Base-by-base conservation (phyloP, 2,113 vertebrate species). In the Cathartes aura region DNA sequence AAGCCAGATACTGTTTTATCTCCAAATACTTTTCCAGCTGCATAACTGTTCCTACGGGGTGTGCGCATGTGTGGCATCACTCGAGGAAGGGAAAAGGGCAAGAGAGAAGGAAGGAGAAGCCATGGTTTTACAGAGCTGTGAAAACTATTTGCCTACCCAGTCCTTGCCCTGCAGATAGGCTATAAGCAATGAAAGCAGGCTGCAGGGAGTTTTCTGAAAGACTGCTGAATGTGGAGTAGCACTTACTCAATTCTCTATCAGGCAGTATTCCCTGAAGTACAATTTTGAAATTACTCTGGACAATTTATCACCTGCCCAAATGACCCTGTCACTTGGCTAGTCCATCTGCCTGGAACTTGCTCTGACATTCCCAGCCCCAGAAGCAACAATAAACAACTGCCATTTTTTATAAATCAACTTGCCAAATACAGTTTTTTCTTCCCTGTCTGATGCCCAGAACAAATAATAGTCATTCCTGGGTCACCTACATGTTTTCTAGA, bases 241-340 rank as follows among this genome's bases (percentile, higher is more conserved):
- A 79, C 40, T 93, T 87, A 83, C 38, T 81, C 70, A 75, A 70
- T 80, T 68, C 50, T 92, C 42, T 63, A 62, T 16, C 23, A 93
- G 47, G 42, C 55, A 87, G 17, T 59, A 71, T 52, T 90, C 86
- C 70, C 64, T 81, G 32, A 92, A 94, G 68, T 18, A 81, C 34
- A 79, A 60, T 92, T 87, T 71, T 85, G 36, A 95, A 89, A 95
- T 97, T 71, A 87, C 60, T 73, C 64, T 55, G 73, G 48, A 93
- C 84, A 82, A 91, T 96, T 80, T 82, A 91, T 94, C 76, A 82
- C 68, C 80, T 87, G 26, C 21, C 30, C 56, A 93, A 94, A 90
- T n/a, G 68, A 92, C 63, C 64, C 60, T 82, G 66, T 87, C 89
- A 67, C 64, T 75, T 74, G 19, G 19, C 47, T 16, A 95, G 64